Evolutionary conservation across 2,888 invertebrate genomes (phyloP).

Genomic region (Zelleria hepariella): DNA sequence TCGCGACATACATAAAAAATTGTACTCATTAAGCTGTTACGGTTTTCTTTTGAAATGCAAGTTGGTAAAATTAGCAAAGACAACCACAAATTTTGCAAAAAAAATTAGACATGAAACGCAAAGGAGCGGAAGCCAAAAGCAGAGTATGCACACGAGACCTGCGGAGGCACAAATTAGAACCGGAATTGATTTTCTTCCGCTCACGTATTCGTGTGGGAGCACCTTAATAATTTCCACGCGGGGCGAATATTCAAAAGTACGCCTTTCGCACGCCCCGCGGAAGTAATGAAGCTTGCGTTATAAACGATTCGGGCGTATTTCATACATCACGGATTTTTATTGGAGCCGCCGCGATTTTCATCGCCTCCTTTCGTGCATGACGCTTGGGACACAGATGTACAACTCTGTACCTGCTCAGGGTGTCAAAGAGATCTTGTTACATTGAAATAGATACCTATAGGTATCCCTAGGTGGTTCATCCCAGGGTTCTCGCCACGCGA

Average conservation of each 20-base stretch:
- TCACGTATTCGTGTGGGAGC: background rate
- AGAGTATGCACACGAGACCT: background rate
- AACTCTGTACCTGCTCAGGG: no score
- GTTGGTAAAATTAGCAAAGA: no score
- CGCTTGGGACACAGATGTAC: no score
- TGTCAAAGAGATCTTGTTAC: no score
- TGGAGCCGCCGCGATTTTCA: conserved; percentile 38
- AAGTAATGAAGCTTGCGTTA: conserved; percentile 58
- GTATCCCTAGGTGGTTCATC: no score
- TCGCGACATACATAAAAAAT: no score
- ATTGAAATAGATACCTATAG: no score
- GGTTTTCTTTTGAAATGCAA: no score
- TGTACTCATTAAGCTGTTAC: no score
- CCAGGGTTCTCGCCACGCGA: no score
- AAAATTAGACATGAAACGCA: background rate
- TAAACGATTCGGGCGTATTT: conserved; percentile 52
- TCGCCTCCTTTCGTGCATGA: background rate
- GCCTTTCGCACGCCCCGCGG: conserved; percentile 25
- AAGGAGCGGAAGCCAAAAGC: background rate
- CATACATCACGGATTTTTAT: conserved; percentile 47
- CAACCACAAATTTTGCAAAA: no score
- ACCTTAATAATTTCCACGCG: background rate
- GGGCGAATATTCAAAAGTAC: conserved; percentile 19
- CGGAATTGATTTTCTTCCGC: background rate
- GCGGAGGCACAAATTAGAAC: background rate